Base-by-base conservation (phyloP, 2,113 vertebrate genomes). In the Phainopepla nitens region DNA sequence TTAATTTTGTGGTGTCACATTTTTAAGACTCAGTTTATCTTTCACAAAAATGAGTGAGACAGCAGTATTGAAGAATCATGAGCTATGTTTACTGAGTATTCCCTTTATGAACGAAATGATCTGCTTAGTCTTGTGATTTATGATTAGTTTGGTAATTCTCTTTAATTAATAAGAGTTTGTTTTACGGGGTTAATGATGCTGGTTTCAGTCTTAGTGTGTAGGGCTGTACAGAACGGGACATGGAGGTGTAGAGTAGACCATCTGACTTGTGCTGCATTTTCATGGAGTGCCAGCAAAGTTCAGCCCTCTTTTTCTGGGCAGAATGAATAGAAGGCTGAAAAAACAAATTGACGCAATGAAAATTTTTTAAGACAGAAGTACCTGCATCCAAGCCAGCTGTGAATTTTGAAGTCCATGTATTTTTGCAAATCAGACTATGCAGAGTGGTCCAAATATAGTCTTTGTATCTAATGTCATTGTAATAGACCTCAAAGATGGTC, bases 361-460 rank as follows among this genome's bases (percentile, higher is more conserved):
- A 35, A 4, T 16, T 36, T 88, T 93, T 80, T 45, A 41, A 85
- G 45, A 8, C 45, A 71, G 56, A 71, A 75, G 23, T 78, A 10
- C 15, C 66, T 81, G 49, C 60, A 41, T 51, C 12, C 66, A 75
- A 94, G 49, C 29, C 53, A 94, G 65, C 65, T 57, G 27, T 29
- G 31, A 54, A 22, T 91, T 92, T 90, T 89, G n/a, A 84, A 84
- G 49, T 35, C 7, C 44, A 3, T 0, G 0, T 60, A 35, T 87
- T 44, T 81, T 86, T 91, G 78, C 65, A 87, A 92, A 89, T 87
- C 39, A 64, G 47, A 2, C 72, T 47, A 4, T 45, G 36, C 22
- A 51, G 53, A 87, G 19, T 39, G 72, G 53, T 87, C 87, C 89
- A 94, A 91, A 87, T 93, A 57, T 24, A 62, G 61, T 88, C 82